These are phyloP conservation scores for Anoplolepis gracilipes DNA, from an alignment of 1,140 invertebrate species.

Conservation along the genomic window DNA sequence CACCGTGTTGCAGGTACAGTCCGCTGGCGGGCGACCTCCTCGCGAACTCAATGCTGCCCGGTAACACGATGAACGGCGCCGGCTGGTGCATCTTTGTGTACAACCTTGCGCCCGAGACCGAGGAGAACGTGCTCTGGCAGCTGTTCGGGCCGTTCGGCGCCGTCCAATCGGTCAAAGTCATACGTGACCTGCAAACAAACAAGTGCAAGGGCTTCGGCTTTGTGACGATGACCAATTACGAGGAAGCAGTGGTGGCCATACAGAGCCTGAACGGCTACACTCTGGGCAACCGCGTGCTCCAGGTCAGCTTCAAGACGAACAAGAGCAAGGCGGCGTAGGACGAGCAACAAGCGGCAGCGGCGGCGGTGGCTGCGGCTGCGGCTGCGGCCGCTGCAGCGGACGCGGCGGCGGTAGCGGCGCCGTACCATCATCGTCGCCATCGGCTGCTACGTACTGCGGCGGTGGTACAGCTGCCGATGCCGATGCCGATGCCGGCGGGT, in stretches of 20 bases:
- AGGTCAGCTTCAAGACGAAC: constrained; percentile 99
- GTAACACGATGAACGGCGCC: constrained; percentile 93
- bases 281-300: constrained; percentile 98
- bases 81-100: constrained; percentile 99
- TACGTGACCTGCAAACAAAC: constrained; percentile 98
- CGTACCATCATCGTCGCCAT: constrained; percentile 31
- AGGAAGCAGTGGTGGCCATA: constrained; percentile 98
- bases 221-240: constrained; percentile 99
- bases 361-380: constrained; percentile 40
- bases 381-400: constrained; percentile 59
- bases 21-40: constrained; percentile 96
- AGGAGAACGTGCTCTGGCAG: constrained; percentile 99
- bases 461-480: constrained; percentile 50
- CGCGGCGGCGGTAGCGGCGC: constrained; percentile 55
- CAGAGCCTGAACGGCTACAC: constrained; percentile 99
- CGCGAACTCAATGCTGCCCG: constrained; percentile 94
- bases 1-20: constrained; percentile 92
- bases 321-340: constrained; percentile 95
- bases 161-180: constrained; percentile 99
- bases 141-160: constrained; percentile 99
- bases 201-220: constrained; percentile 99
- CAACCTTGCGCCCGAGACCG: constrained; percentile 98
- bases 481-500: constrained; percentile 49
- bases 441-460: constrained; percentile 50
- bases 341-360: constrained; percentile 68